These are phyloP conservation scores for Pristionchus arcanus DNA, from an alignment of 2,888 invertebrate genomes.

Conservation along the genomic window DNA sequence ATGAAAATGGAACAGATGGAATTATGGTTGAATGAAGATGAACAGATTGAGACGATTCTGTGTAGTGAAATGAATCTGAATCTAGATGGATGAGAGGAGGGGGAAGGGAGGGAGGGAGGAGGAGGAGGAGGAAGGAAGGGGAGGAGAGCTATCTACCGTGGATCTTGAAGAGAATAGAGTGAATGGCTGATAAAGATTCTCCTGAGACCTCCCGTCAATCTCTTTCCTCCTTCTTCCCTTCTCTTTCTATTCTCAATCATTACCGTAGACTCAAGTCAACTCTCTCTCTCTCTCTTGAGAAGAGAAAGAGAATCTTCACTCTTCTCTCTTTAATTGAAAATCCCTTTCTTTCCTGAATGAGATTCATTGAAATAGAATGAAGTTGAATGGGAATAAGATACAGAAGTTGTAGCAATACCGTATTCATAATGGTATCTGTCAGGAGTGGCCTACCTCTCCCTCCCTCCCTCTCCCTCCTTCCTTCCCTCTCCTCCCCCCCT, in stretches of 20 bases:
- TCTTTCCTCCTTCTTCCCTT: background rate
- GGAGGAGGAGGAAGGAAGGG: background rate
- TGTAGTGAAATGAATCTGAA: background rate
- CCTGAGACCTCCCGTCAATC: background rate
- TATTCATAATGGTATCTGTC: background rate
- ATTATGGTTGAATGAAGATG: background rate
- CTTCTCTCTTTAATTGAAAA: background rate
- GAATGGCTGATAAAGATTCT: constrained; percentile 1
- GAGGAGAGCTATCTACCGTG: background rate
- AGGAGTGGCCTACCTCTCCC: no score
- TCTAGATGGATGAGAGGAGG: background rate
- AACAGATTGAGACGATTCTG: background rate
- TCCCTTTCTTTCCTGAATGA: no score
- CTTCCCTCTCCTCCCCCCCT: no score
- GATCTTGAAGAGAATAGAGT: background rate
- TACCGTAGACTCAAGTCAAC: background rate
- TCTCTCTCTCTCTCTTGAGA: background rate
- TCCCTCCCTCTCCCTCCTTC: no score
- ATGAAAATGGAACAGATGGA: constrained; percentile 2
- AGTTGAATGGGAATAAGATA: no score
- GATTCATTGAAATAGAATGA: no score
- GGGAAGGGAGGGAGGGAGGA: no score
- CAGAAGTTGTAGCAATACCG: background rate
- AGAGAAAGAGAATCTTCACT: background rate
- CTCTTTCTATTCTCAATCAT: constrained; percentile 14